Evolutionary conservation across 2,888 invertebrate species (phyloP), one percentile per base, ranked within the genome.

Genomic region (Pharmacophagus antenor): DNA sequence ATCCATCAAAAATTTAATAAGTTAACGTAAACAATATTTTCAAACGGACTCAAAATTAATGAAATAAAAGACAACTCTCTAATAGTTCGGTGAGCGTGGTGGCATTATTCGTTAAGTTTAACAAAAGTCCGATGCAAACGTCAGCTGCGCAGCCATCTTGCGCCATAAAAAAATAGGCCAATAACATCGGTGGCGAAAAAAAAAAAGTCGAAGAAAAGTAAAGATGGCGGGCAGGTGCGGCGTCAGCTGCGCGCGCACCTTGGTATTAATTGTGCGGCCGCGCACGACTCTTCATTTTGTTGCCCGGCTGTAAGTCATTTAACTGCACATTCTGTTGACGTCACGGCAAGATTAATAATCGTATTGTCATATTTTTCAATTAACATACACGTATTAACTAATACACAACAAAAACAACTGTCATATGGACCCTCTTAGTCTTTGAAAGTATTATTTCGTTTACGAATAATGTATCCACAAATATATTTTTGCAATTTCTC

Each of bases 131-230:
- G 76, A 61, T 52, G 61, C 61, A 53, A 61, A 56, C 79, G 84
- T 85, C 89, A 88, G 88, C 87, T 88, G 88, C 77, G 77, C 70
- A 65, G 69, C 74, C 89, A 88, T 87, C 89, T 89, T 89, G 89
- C 85, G 81, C 82, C 82, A 81, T 88, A 88, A 89, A 89, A n/a
- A 89, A 90, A 90, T 89, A 89, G 89, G 88, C 89, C 88, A 90
- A 88, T 88, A 88, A 87, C 88, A 81, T 77, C 81, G 79, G 83
- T 82, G 83, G 86, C 85, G 78, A 87, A 87, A 66, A 66, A 87
- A 66, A 66, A 86, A 88, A 85, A 81, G 76, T 76, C 74, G 79
- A 80, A 88, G 85, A 86, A 88, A 88, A 82, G 81, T 85, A 84
- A 88, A 87, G 87, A 86, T 83, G 84, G 81, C 79, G 84, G 27